phyloP scores from a whole-genome alignment of 2,113 vertebrate genomes.

The Eira barbara region DNA sequence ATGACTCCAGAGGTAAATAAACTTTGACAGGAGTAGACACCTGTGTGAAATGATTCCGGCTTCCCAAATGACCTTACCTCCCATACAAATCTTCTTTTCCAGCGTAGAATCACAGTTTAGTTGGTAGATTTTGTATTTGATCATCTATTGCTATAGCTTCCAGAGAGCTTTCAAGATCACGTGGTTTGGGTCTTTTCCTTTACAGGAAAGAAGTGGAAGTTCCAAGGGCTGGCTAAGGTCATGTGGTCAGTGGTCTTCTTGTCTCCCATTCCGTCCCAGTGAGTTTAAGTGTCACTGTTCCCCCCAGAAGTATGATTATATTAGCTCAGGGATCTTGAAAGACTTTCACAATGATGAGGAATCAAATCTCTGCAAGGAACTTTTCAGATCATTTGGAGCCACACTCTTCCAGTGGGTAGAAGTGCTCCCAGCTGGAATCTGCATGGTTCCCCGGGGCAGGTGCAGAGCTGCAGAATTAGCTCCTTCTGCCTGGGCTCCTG shows the following conservation, averaged over 20 bases:
- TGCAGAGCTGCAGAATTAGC: no score
- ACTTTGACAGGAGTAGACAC: neutral
- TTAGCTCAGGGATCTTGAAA: neutral
- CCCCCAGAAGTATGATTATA: neutral
- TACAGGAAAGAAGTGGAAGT: neutral
- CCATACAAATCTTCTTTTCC: neutral
- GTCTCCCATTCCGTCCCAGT: neutral
- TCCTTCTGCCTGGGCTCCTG: neutral
- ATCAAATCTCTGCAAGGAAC: neutral
- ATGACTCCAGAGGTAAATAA: neutral
- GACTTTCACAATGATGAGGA: neutral
- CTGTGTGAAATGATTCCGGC: neutral
- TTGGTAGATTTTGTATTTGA: neutral
- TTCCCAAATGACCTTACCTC: neutral
- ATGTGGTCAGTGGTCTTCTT: neutral
- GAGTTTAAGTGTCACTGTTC: neutral
- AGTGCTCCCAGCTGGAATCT: neutral
- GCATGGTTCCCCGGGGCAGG: rapidly evolving
- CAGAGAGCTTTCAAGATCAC: neutral
- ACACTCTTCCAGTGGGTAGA: neutral
- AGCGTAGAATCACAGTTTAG: neutral
- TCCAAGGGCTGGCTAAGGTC: neutral
- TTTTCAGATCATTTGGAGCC: neutral
- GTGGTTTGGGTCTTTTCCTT: neutral
- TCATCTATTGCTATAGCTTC: neutral